Base-by-base conservation (phyloP, 2,113 vertebrate genomes). In the Lethenteron reissneri region DNA sequence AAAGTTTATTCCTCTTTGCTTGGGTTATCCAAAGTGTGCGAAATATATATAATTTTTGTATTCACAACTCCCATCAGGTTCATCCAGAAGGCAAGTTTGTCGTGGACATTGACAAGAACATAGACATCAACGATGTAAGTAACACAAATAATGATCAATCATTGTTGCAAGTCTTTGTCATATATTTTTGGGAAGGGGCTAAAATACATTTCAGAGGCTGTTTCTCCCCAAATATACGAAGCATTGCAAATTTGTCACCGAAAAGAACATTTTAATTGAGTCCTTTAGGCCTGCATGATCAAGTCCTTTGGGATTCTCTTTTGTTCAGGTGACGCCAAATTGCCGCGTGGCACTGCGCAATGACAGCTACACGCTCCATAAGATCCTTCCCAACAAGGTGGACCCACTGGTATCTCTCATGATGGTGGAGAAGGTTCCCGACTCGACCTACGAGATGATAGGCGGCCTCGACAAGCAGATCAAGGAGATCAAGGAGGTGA, bases 341-440 rank as follows among this genome's bases (percentile, higher is more conserved):
- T 97, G 94, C 74, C 87, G 94, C 0, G 94, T 99, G 73, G 94
- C 94, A 13, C 81, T 99, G 70, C 84, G 94, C 41, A 99, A 99
- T 0, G 94, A 97, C 80, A 99, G 94, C 79, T 99, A 99, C 80
- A 99, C 94, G 0, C 84, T 97, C 62, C 94, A 97, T 82, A 97
- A 97, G 83, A 99, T 99, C 80, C 79, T 97, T 41, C 94, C 92
- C 74, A 99, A 99, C 81, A 99, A 99, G 75, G 94, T 99, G 76
- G 94, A 97, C 72, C 94, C 92, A 0, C 81, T 99, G 0, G 94
- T 99, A 4, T 99, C 94, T 2, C 81, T 99, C n/a, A 99, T 99
- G 94, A 99, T 99, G 94, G 94, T 99, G 76, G 94, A 99, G 77
- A 99, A 99, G 72, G 94, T 99, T 4, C 94, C 94, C 0, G 94